Percentiles rank a stretch among this genome's conserved stretches.
Evolutionary conservation across 1,140 invertebrate species (phyloP).

Genomic region (Nephotettix cincticeps): DNA sequence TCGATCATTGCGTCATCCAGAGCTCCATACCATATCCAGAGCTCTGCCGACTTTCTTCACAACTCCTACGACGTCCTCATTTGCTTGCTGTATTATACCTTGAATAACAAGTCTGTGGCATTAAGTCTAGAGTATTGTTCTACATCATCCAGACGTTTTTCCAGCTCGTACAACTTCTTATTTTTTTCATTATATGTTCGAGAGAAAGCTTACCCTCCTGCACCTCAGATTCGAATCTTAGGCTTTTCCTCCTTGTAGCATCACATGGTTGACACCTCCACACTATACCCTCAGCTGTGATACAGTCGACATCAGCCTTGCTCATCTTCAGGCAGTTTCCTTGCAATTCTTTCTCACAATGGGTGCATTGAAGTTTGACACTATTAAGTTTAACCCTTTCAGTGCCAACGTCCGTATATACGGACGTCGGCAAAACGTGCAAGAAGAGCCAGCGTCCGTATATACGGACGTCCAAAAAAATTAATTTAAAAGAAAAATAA

Average conservation of each 20-base stretch:
- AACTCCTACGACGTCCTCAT: not conserved
- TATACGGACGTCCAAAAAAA: too few species aligned
- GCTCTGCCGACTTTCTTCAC: not conserved
- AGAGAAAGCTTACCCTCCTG: not conserved
- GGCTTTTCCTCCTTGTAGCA: not conserved
- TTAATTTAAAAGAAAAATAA: too few species aligned
- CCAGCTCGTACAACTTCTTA: slow-evolving; percentile 5
- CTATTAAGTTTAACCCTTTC: too few species aligned
- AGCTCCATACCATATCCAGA: not conserved
- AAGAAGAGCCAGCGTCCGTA: too few species aligned
- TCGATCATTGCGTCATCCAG: slow-evolving; percentile 1
- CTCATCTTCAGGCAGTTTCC: too few species aligned
- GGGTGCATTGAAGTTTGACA: too few species aligned
- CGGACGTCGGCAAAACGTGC: too few species aligned
- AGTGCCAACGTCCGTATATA: too few species aligned
- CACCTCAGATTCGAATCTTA: not conserved
- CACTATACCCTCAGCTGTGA: not conserved
- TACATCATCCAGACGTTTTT: not conserved
- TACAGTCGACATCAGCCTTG: too few species aligned
- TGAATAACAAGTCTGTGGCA: slow-evolving; percentile 2
- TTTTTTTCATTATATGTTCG: not conserved
- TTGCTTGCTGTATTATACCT: not conserved
- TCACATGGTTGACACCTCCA: not conserved
- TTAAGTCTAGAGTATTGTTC: slow-evolving; percentile 25
- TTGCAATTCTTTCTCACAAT: too few species aligned